Conservation (phyloP, 2,888 invertebrate species). For the Caenorhabditis angaria region DNA sequence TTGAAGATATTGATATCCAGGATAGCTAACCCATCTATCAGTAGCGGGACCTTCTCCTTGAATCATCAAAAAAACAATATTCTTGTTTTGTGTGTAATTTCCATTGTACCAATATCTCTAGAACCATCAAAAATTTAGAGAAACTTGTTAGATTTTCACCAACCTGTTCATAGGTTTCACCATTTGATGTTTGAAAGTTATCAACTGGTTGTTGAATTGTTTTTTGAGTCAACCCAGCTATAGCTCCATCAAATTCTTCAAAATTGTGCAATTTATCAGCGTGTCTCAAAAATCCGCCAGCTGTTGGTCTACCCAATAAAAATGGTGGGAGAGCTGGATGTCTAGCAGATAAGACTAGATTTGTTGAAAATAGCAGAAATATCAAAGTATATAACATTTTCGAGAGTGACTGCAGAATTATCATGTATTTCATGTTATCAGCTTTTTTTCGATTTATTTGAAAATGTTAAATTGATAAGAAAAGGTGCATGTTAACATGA, state of each 20-base stretch:
- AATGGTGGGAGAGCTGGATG: constrained; percentile 30
- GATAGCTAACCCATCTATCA: constrained; percentile 43
- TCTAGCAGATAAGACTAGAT: constrained; percentile 2
- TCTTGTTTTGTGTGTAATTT: constrained; percentile 34
- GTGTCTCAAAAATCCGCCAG: constrained; percentile 29
- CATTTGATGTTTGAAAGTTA: constrained; percentile 44
- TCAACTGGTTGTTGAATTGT: constrained; percentile 39
- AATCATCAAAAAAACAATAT: constrained; percentile 57
- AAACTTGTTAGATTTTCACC: not conserved
- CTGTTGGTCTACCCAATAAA: constrained; percentile 30
- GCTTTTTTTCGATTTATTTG: not conserved
- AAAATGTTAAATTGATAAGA: constrained; percentile 1
- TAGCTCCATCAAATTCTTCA: not conserved
- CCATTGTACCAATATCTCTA: constrained; percentile 59
- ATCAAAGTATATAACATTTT: too few relatives aligned
- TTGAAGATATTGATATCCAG: constrained; percentile 41
- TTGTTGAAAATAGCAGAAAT: not conserved
- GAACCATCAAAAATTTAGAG: constrained; percentile 7
- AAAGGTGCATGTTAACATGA: not conserved
- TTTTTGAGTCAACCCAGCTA: constrained; percentile 6
- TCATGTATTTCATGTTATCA: too few relatives aligned
- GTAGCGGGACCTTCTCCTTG: constrained; percentile 53
- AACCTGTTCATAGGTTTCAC: constrained; percentile 44
- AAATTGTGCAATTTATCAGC: constrained; percentile 16
- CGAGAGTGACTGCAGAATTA: too few relatives aligned